phyloP scores from a whole-genome alignment of 2,113 vertebrate genomes.

The Diglossa brunneiventris region DNA sequence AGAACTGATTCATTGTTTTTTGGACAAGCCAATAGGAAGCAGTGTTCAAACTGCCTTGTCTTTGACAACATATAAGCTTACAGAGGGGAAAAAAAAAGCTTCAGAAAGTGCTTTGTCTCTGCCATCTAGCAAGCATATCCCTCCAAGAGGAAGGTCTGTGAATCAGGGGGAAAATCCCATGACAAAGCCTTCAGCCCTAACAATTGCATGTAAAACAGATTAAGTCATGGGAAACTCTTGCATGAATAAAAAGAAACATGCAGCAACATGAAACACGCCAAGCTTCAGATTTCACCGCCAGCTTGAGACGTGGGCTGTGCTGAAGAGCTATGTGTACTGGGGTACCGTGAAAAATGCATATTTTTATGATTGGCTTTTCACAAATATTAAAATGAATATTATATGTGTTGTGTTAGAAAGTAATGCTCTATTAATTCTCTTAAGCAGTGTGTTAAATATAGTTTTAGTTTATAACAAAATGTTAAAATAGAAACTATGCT shows the following conservation, averaged over 20 bases:
- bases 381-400: no score
- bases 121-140: neutral
- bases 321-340: neutral
- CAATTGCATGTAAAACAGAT: constrained; percentile 27
- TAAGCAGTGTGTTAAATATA: no score
- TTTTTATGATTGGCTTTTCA: no score
- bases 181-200: constrained; percentile 44
- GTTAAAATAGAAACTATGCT: no score
- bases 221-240: constrained; percentile 54
- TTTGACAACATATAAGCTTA: neutral
- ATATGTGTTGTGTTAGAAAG: no score
- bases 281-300: neutral
- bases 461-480: no score
- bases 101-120: neutral
- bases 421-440: no score
- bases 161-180: constrained; percentile 57
- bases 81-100: neutral
- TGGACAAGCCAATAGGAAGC: neutral
- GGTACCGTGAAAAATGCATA: no score
- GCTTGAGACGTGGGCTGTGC: neutral
- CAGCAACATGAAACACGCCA: constrained; percentile 48
- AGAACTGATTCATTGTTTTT: neutral
- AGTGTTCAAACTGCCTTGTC: neutral
- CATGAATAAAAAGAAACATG: constrained; percentile 50
- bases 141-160: constrained; percentile 32